Conservation (phyloP, 1,140 invertebrate genomes). For the Calycopis cecrops region DNA sequence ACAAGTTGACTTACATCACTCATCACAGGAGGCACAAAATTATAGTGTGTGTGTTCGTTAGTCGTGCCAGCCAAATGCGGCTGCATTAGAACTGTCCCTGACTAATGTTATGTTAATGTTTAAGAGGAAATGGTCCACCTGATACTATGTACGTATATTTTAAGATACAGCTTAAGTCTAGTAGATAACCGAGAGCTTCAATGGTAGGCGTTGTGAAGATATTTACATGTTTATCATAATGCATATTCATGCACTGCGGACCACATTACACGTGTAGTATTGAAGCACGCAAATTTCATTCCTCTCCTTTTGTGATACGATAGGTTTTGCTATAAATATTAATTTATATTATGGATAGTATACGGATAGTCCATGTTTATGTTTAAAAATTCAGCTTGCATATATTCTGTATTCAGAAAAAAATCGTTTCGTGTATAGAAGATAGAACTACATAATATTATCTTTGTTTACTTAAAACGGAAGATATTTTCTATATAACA, state of each 20-base stretch:
- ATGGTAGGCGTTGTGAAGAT: constrained; percentile 6
- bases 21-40: too few relatives aligned
- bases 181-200: not conserved
- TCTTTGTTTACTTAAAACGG: not conserved
- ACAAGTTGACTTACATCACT: too few relatives aligned
- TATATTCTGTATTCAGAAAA: not conserved
- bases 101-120: not conserved
- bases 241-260: constrained; percentile 8
- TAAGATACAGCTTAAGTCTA: not conserved
- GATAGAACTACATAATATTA: not conserved
- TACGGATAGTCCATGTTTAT: not conserved
- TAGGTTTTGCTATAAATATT: constrained; percentile 1
- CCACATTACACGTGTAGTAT: constrained; percentile 1
- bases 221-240: constrained; percentile 4
- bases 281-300: constrained; percentile 4
- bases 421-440: not conserved
- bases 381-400: not conserved
- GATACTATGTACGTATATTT: not conserved
- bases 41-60: too few relatives aligned
- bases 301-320: not conserved
- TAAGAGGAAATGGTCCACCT: not conserved
- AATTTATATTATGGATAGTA: constrained; percentile 1
- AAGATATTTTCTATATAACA: too few relatives aligned
- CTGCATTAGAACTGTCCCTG: too few relatives aligned
- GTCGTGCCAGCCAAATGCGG: too few relatives aligned